phyloP scores from a whole-genome alignment of 2,888 invertebrate genomes.

The Cotesia congregata region DNA sequence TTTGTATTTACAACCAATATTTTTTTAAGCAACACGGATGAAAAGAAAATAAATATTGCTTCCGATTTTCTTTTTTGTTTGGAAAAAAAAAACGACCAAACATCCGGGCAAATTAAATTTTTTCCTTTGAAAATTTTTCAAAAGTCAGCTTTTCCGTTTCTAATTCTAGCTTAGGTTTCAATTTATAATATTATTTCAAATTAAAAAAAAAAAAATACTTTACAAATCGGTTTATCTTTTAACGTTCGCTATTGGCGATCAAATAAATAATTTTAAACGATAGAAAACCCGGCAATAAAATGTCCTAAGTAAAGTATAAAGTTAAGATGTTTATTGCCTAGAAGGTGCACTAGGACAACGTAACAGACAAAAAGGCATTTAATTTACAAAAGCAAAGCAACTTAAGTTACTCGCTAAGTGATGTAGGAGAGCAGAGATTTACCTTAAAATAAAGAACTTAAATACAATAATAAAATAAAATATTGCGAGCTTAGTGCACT shows the following conservation, averaged over 20 bases:
- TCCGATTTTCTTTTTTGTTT: not conserved
- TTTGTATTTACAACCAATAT: not conserved
- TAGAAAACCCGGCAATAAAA: not conserved
- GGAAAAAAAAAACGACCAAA: not conserved
- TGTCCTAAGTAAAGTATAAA: not conserved
- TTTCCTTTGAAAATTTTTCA: not conserved
- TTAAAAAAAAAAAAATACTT: not conserved
- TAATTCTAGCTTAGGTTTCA: too few relatives aligned
- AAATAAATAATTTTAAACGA: too few relatives aligned
- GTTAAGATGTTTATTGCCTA: not conserved
- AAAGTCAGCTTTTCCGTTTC: not conserved
- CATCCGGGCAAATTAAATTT: not conserved
- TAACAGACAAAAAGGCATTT: not conserved
- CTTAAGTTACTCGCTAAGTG: not conserved
- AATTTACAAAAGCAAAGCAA: not conserved
- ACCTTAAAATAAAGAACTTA: not conserved
- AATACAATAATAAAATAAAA: conserved; percentile 6
- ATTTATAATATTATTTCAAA: too few relatives aligned
- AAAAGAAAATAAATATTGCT: not conserved
- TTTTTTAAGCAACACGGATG: not conserved
- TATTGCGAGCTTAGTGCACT: conserved; percentile 18
- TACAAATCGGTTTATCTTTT: too few relatives aligned
- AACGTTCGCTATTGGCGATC: too few relatives aligned
- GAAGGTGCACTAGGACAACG: not conserved
- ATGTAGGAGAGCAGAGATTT: not conserved